These are phyloP conservation scores for Callyntrura sp. DNA, from an alignment of 2,888 invertebrate species.

Conservation along the genomic window DNA sequence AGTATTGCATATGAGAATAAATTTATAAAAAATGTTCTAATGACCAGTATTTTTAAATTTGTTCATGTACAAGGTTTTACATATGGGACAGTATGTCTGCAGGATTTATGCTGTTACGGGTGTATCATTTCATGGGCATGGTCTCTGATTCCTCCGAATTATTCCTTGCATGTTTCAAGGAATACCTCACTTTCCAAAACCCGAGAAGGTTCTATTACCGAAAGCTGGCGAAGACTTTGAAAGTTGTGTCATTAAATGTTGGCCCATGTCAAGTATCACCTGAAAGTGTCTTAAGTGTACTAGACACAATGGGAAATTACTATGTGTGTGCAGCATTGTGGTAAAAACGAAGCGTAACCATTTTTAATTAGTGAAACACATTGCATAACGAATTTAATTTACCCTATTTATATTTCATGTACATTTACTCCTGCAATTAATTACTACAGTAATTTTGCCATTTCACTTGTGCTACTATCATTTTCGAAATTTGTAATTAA, in stretches of 20 bases:
- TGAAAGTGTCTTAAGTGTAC: constrained; percentile 21
- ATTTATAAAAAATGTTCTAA: no score
- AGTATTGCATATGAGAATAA: no score
- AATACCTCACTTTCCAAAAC: not conserved
- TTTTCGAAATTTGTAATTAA: no score
- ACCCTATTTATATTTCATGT: no score
- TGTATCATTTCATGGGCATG: constrained; percentile 37
- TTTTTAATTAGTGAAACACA: no score
- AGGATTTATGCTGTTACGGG: constrained; percentile 24
- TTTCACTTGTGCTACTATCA: no score
- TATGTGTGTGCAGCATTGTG: constrained; percentile 61
- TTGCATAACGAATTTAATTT: no score
- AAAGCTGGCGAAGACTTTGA: constrained; percentile 22
- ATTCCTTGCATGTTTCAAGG: not conserved
- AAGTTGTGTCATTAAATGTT: constrained; percentile 28
- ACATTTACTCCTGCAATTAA: no score
- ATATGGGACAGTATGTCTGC: constrained; percentile 38
- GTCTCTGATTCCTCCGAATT: constrained; percentile 4
- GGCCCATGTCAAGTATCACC: constrained; percentile 45
- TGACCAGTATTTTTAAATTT: no score
- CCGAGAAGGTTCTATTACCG: not conserved
- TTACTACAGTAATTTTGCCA: no score
- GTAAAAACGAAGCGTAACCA: no score
- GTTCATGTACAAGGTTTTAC: constrained; percentile 19
- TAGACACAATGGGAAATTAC: constrained; percentile 55